These are phyloP conservation scores for Habropoda laboriosa DNA, from an alignment of 1,140 invertebrate genomes.

Conservation along the genomic window DNA sequence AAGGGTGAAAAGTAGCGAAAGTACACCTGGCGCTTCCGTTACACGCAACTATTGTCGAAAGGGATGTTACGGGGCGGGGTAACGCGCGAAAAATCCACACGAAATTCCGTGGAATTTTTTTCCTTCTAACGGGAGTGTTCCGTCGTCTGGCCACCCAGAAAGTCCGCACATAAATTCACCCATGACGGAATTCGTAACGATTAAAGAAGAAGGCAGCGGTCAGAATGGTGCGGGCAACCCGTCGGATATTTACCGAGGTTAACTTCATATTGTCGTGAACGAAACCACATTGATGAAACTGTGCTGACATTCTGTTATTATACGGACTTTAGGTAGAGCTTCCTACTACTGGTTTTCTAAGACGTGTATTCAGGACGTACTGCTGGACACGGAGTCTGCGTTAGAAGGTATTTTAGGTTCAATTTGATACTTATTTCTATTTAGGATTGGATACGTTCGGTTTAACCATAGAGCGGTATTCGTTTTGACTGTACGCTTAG, in stretches of 20 bases:
- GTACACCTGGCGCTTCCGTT: slow-evolving; percentile 65
- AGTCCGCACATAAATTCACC: slow-evolving; percentile 66
- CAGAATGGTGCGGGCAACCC: slow-evolving; percentile 40
- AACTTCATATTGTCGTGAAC: slow-evolving; percentile 47
- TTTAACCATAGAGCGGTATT: too few relatives aligned
- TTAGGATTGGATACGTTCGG: too few relatives aligned
- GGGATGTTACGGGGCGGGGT: slow-evolving; percentile 31
- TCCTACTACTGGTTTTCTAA: background rate
- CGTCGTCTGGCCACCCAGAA: slow-evolving; percentile 60
- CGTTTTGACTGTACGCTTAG: too few relatives aligned
- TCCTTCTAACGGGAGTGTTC: slow-evolving; percentile 6
- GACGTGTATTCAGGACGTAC: background rate
- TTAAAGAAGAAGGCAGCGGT: slow-evolving; percentile 54
- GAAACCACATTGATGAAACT: slow-evolving; percentile 28
- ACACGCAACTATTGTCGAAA: slow-evolving; percentile 14
- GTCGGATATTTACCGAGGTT: slow-evolving; percentile 59
- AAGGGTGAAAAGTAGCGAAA: slow-evolving; percentile 62
- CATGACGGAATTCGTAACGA: slow-evolving; percentile 56
- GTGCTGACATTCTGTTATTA: slow-evolving; percentile 24
- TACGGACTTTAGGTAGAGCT: slow-evolving; percentile 21
- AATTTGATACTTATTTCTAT: background rate
- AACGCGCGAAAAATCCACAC: slow-evolving; percentile 62
- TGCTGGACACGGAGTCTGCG: too few relatives aligned
- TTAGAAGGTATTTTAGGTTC: too few relatives aligned
- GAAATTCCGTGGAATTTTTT: slow-evolving; percentile 46